Percentiles rank a stretch among this genome's conserved stretches.
Conservation (phyloP, 2,888 invertebrate genomes). For the Drosophila eohydei region DNA sequence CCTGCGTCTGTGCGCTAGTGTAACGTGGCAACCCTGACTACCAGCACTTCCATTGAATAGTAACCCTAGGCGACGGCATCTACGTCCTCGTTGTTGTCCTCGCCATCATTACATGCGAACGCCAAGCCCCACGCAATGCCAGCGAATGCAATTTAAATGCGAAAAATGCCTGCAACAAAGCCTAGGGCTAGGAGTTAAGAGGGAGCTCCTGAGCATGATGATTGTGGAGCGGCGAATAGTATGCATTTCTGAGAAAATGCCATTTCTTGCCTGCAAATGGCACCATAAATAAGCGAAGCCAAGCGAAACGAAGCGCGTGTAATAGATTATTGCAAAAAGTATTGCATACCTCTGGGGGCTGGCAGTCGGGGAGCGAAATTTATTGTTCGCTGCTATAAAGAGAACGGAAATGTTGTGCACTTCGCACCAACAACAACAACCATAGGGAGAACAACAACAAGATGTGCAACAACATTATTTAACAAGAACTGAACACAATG, state of each 20-base stretch:
- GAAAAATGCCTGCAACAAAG: constrained; percentile 57
- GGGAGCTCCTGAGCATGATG: background rate
- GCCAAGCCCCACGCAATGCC: constrained; percentile 68
- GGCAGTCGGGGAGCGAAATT: constrained; percentile 42
- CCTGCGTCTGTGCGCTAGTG: background rate
- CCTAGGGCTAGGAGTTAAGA: constrained; percentile 16
- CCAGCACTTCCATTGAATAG: constrained; percentile 30
- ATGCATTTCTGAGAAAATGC: constrained; percentile 60
- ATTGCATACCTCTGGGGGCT: constrained; percentile 64
- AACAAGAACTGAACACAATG: constrained; percentile 31
- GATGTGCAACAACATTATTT: constrained; percentile 1
- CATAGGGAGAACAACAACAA: background rate
- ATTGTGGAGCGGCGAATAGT: constrained; percentile 10
- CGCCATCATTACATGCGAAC: constrained; percentile 56
- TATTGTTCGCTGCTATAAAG: constrained; percentile 61
- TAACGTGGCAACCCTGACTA: constrained; percentile 39
- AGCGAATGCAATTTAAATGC: constrained; percentile 76
- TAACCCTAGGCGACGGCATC: constrained; percentile 20
- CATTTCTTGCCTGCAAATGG: constrained; percentile 61
- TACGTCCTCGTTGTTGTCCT: constrained; percentile 41
- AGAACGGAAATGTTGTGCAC: constrained; percentile 53
- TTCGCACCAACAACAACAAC: constrained; percentile 23
- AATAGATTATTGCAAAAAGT: constrained; percentile 75
- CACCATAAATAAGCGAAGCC: constrained; percentile 67
- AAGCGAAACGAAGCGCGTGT: constrained; percentile 50